phyloP scores from a whole-genome alignment of 2,888 invertebrate species.

The Epinotia nisella region DNA sequence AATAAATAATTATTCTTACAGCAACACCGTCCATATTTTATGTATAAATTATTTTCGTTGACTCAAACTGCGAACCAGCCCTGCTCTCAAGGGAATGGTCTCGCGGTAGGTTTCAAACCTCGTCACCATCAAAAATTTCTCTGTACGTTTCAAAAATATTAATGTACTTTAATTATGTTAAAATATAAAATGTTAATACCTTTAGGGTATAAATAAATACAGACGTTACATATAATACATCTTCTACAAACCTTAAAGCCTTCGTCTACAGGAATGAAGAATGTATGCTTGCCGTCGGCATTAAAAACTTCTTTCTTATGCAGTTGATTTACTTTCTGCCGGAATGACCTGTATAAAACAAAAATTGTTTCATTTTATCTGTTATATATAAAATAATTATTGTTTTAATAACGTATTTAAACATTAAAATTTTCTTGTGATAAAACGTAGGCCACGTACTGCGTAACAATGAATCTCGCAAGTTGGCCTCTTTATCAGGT shows the following conservation, averaged over 20 bases:
- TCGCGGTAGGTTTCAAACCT: neutral
- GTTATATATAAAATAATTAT: slow-evolving; percentile 2
- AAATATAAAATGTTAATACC: neutral
- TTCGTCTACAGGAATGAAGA: slow-evolving; percentile 95
- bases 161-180: neutral
- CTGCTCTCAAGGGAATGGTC: neutral
- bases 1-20: neutral
- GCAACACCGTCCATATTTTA: no score
- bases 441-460: neutral
- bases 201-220: no score
- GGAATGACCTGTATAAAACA: slow-evolving; percentile 86
- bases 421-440: neutral
- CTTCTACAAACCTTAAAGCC: slow-evolving; percentile 95
- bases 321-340: slow-evolving; percentile 89
- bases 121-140: neutral
- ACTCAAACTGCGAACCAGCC: neutral
- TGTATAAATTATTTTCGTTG: neutral
- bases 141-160: neutral
- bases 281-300: slow-evolving; percentile 92
- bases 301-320: slow-evolving; percentile 91
- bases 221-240: no score
- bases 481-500: slow-evolving; percentile 28
- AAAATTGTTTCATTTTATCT: slow-evolving; percentile 33
- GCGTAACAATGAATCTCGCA: slow-evolving; percentile 8
- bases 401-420: slow-evolving; percentile 13